These are phyloP conservation scores for Drosophila seclusa DNA, from an alignment of 2,888 invertebrate genomes.

Conservation along the genomic window DNA sequence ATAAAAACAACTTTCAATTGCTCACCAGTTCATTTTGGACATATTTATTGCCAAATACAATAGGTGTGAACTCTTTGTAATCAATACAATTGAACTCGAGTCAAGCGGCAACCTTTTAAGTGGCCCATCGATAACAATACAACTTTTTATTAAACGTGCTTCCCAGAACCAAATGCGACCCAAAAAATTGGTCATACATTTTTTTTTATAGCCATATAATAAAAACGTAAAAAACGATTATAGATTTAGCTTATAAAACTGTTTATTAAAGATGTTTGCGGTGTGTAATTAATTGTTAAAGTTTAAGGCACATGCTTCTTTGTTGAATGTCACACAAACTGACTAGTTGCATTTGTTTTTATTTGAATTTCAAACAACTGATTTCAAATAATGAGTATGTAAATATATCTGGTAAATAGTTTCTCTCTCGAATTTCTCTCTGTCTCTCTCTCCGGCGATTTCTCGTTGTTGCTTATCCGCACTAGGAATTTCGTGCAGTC, in stretches of 20 bases:
- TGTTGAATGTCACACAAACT: constrained; percentile 67
- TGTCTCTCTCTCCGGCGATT: constrained; percentile 25
- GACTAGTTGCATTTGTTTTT: constrained; percentile 64
- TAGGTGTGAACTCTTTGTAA: constrained; percentile 40
- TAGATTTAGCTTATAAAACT: constrained; percentile 49
- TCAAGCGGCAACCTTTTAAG: constrained; percentile 45
- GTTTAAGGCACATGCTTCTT: constrained; percentile 57
- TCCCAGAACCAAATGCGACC: background rate
- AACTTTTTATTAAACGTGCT: background rate
- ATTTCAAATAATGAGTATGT: constrained; percentile 62
- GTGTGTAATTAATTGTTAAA: constrained; percentile 36
- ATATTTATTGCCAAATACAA: constrained; percentile 21
- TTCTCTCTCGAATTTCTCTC: constrained; percentile 30
- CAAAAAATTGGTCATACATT: background rate
- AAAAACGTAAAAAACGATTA: background rate
- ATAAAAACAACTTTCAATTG: constrained; percentile 2
- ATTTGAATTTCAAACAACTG: constrained; percentile 52
- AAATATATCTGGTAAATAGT: constrained; percentile 49
- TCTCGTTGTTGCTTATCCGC: constrained; percentile 38
- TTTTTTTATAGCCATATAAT: background rate
- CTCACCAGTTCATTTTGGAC: constrained; percentile 59
- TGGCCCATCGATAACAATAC: constrained; percentile 18
- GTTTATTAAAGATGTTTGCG: constrained; percentile 48
- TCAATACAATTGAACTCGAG: constrained; percentile 21
- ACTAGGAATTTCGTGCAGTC: constrained; percentile 29